These are phyloP conservation scores for Drosophila lowei DNA, from an alignment of 1,140 invertebrate species.

Conservation along the genomic window DNA sequence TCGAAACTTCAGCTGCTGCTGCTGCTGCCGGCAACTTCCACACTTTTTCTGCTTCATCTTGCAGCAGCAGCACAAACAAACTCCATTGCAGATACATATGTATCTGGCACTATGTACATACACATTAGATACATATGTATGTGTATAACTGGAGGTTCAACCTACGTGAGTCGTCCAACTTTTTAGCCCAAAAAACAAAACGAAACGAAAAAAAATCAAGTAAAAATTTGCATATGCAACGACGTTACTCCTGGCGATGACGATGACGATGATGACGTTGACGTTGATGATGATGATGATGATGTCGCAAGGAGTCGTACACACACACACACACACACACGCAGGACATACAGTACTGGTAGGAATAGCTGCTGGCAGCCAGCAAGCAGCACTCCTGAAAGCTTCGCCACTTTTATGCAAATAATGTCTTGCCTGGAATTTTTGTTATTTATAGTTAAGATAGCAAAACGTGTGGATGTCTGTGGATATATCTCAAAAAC, in stretches of 20 bases:
- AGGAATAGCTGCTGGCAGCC: slow-evolving; percentile 48
- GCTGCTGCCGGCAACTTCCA: slow-evolving; percentile 30
- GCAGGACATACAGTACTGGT: slow-evolving; percentile 21
- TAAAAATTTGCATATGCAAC: slow-evolving; percentile 76
- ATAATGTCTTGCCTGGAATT: slow-evolving; percentile 80
- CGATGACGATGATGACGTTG: slow-evolving; percentile 54
- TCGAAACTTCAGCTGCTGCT: slow-evolving; percentile 33
- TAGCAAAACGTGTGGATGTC: slow-evolving; percentile 78
- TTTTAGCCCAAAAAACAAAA: slow-evolving; percentile 57
- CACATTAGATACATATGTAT: slow-evolving; percentile 4
- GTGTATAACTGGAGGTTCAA: slow-evolving; percentile 27
- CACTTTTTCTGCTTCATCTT: slow-evolving; percentile 75
- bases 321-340: slow-evolving; percentile 48
- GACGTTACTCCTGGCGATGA: slow-evolving; percentile 69
- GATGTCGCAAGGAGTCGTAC: slow-evolving; percentile 33
- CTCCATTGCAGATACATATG: slow-evolving; percentile 42
- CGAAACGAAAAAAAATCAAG: slow-evolving; percentile 8
- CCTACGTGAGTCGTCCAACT: slow-evolving; percentile 70
- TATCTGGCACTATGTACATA: slow-evolving; percentile 14
- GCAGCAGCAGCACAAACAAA: slow-evolving; percentile 35
- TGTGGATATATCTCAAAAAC: slow-evolving; percentile 58
- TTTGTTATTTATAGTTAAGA: slow-evolving; percentile 82
- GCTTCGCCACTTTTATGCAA: slow-evolving; percentile 80
- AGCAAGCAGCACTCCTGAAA: slow-evolving; percentile 18
- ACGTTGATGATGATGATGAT: slow-evolving; percentile 64